A percentile compares a stretch with the other conserved stretches of the same genome.
Evolutionary conservation across 2,888 invertebrate species (phyloP).

Genomic region (Polyommatus icarus): DNA sequence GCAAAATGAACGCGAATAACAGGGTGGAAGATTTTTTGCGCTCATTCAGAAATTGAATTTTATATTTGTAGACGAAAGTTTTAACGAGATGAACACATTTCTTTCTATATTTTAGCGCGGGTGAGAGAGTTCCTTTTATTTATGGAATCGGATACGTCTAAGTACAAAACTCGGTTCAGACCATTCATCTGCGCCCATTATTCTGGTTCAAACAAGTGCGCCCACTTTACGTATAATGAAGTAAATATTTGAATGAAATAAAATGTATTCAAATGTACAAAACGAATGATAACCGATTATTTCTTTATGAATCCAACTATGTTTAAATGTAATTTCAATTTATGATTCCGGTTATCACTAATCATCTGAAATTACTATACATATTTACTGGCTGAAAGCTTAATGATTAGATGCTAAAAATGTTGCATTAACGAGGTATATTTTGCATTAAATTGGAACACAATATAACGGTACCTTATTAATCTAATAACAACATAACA

Average conservation of each 20-base stretch:
- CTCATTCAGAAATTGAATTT: constrained; percentile 79
- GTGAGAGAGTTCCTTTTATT: constrained; percentile 58
- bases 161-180: constrained; percentile 37
- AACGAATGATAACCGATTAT: background rate
- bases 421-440: background rate
- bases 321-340: background rate
- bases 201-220: constrained; percentile 22
- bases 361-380: background rate
- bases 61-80: constrained; percentile 75
- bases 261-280: constrained; percentile 11
- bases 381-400: background rate
- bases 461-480: background rate
- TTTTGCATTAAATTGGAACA: background rate
- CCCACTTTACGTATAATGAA: constrained; percentile 24
- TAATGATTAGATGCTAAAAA: background rate
- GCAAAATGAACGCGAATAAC: constrained; percentile 79
- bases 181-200: constrained; percentile 26
- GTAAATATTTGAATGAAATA: constrained; percentile 26
- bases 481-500: background rate
- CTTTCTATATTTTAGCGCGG: constrained; percentile 61
- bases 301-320: background rate
- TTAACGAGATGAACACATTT: constrained; percentile 72
- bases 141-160: constrained; percentile 54
- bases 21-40: constrained; percentile 74
- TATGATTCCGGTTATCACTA: background rate